These are phyloP conservation scores for Percopsis transmontana DNA, from an alignment of 2,113 vertebrate species.

Conservation along the genomic window DNA sequence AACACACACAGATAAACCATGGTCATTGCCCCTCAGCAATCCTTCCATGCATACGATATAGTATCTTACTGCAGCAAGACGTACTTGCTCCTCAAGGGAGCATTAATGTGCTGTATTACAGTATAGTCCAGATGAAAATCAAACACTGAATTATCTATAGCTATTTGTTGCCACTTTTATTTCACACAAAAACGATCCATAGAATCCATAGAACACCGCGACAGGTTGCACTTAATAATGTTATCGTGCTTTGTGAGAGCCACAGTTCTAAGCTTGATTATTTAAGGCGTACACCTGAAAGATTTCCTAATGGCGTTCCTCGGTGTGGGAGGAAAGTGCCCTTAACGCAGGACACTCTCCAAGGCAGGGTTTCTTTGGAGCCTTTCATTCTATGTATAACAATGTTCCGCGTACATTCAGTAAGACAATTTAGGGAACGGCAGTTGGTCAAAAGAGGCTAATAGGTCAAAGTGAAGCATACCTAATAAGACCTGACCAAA, in stretches of 20 bases:
- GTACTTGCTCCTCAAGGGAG: too few relatives aligned
- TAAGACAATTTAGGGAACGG: conserved; percentile 33
- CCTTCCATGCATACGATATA: neutral
- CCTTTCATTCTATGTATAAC: neutral
- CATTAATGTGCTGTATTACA: too few relatives aligned
- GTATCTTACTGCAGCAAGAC: too few relatives aligned
- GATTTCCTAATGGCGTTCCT: conserved; percentile 35
- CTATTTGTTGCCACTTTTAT: too few relatives aligned
- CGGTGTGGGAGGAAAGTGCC: conserved; percentile 13
- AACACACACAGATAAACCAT: conserved; percentile 13
- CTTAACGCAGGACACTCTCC: conserved; percentile 5
- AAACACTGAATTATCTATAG: too few relatives aligned
- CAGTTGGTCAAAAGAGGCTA: conserved; percentile 22
- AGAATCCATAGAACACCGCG: conserved; percentile 27
- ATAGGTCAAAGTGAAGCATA: conserved; percentile 12
- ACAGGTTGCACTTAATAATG: conserved; percentile 12
- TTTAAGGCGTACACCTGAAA: conserved; percentile 6
- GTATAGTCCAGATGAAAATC: too few relatives aligned
- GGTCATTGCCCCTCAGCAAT: neutral
- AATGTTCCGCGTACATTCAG: conserved; percentile 19
- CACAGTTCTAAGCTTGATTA: neutral
- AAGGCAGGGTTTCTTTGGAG: conserved; percentile 17
- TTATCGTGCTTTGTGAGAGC: conserved; percentile 11
- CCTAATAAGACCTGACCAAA: neutral
- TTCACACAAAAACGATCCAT: too few relatives aligned